These are phyloP conservation scores for Zaprionus nigranus DNA, from an alignment of 1,140 invertebrate species.

Conservation along the genomic window DNA sequence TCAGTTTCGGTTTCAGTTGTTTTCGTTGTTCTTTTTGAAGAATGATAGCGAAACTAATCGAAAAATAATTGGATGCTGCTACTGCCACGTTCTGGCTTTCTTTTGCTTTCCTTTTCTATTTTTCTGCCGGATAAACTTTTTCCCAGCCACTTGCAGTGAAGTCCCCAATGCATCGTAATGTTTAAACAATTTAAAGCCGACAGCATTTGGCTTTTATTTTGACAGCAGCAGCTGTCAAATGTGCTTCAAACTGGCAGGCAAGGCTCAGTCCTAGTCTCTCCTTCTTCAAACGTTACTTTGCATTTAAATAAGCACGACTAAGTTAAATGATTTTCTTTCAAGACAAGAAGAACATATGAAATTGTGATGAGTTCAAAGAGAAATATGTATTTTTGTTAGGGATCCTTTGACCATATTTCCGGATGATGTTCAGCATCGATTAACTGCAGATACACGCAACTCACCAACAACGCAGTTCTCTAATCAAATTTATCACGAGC, in stretches of 20 bases:
- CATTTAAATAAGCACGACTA: not conserved
- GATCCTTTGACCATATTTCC: not conserved
- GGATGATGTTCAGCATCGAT: conserved; percentile 14
- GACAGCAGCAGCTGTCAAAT: conserved; percentile 70
- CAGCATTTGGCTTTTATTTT: conserved; percentile 70
- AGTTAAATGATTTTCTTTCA: not conserved
- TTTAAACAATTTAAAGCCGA: conserved; percentile 77
- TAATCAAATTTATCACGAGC: conserved; percentile 66
- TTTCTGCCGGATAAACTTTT: conserved; percentile 59
- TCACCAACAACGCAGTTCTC: conserved; percentile 36
- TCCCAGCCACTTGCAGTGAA: conserved; percentile 64
- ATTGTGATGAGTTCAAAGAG: too few relatives aligned
- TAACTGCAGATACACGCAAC: conserved; percentile 33
- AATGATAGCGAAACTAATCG: conserved; percentile 84
- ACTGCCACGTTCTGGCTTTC: conserved; percentile 56
- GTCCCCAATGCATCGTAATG: conserved; percentile 84
- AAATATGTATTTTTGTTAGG: too few relatives aligned
- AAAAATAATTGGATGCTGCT: conserved; percentile 84
- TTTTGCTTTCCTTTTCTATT: conserved; percentile 57
- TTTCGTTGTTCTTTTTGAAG: conserved; percentile 55
- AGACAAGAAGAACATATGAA: too few relatives aligned
- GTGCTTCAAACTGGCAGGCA: conserved; percentile 2
- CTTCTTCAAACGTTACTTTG: conserved; percentile 3
- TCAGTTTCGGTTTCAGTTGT: conserved; percentile 62
- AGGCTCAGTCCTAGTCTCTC: not conserved